Base-by-base conservation (phyloP, 2,797 vertebrate genomes). In the Caiman crocodilus region DNA sequence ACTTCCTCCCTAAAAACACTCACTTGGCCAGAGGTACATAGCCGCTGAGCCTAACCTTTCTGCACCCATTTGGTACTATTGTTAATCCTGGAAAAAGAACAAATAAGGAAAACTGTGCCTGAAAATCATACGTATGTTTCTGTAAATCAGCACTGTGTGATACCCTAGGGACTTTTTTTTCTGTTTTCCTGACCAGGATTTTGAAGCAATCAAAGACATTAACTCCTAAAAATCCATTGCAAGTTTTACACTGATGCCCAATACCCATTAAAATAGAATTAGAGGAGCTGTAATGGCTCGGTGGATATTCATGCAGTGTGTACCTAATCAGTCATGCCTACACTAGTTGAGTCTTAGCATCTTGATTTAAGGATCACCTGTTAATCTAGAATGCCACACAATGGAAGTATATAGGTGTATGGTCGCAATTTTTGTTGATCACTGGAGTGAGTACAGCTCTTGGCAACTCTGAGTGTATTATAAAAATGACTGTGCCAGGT, bases 401-500 rank as follows among this genome's bases (percentile, higher is more conserved):
- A 88, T 69, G 14, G 23, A 79, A 67, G 18, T 4, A 4, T 28
- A 28, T 10, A 50, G 73, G 55, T 0, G 0, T 20, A 2, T 28
- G 50, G 14, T 73, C 26, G 14, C 35, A 50, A 4, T 73, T 87
- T 92, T 55, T 1, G 2, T 18, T 57, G 77, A 23, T 30, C 0
- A 0, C 6, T 25, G 30, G 28, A 61, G 75, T 55, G 17, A 4
- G 8, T 50, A 81, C 32, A 78, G 23, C 14, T 76, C 57, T 85
- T 55, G 57, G 23, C 81, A 77, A 85, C 67, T 84, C 25, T 3
- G 50, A 87, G 59, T 88, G 71, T 26, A 20, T 5, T 73, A 88
- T 94, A 87, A 8, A 87, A 90, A 71, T 2, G 28, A 12, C 55
- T 6, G 55, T 94, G 75, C 78, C 76, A 87, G 85, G 79, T 96